These are phyloP conservation scores for Syngnathus acus DNA, from an alignment of 2,797 vertebrate species.

Conservation along the genomic window DNA sequence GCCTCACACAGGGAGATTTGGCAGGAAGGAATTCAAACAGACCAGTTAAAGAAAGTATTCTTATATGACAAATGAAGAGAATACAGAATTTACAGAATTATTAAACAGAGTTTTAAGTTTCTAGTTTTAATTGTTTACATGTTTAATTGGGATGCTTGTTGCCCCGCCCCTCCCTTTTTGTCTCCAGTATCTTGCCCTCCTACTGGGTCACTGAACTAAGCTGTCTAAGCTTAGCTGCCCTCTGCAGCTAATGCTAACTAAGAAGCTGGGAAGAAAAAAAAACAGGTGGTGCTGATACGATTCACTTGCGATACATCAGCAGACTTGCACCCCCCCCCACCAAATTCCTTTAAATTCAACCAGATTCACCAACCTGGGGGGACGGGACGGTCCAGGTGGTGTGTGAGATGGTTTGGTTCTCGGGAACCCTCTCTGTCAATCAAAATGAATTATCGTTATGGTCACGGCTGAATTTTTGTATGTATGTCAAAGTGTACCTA, in stretches of 20 bases:
- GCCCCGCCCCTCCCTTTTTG: slow-evolving; percentile 30
- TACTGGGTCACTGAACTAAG: slow-evolving; percentile 61
- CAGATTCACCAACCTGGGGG: too few relatives aligned
- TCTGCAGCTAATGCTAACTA: slow-evolving; percentile 59
- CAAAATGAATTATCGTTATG: too few relatives aligned
- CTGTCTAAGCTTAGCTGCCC: slow-evolving; percentile 56
- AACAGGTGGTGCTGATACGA: slow-evolving; percentile 50
- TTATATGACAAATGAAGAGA: too few relatives aligned
- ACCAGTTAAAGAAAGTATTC: too few relatives aligned
- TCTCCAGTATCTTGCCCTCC: slow-evolving; percentile 25
- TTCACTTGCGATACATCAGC: slow-evolving; percentile 6
- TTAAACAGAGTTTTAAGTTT: background rate
- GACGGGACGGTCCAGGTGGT: too few relatives aligned
- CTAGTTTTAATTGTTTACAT: background rate
- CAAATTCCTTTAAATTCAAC: background rate
- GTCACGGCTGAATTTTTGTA: background rate
- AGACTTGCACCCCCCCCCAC: background rate
- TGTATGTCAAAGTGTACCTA: background rate
- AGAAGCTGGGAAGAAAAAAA: slow-evolving; percentile 44
- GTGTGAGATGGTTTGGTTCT: too few relatives aligned
- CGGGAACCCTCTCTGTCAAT: too few relatives aligned
- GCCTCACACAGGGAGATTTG: too few relatives aligned
- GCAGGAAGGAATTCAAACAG: background rate
- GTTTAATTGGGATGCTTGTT: slow-evolving; percentile 22
- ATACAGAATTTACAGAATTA: too few relatives aligned